These are phyloP conservation scores for Turritopsis rubra DNA, from an alignment of 30 jellyfish, hydroid and myxozoan genomes.

Conservation along the genomic window DNA sequence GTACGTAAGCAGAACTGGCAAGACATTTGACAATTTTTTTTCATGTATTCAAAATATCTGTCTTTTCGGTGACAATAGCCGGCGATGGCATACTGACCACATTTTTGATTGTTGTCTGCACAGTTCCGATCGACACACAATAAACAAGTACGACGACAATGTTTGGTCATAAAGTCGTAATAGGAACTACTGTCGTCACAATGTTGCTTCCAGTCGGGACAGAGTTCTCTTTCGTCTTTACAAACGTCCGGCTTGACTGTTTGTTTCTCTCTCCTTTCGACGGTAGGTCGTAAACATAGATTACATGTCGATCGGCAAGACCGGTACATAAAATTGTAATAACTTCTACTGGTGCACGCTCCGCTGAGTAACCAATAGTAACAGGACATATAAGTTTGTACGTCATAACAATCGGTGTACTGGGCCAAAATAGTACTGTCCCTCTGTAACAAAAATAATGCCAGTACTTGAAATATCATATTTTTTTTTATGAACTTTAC, in stretches of 20 bases:
- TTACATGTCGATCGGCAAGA: slow-evolving; percentile 45
- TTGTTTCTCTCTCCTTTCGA: not conserved
- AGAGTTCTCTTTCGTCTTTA: slow-evolving; percentile 33
- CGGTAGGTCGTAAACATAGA: slow-evolving; percentile 31
- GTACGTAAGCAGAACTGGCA: not conserved
- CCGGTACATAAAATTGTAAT: slow-evolving; percentile 26
- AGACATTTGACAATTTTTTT: slow-evolving; percentile 5
- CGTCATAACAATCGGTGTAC: not conserved
- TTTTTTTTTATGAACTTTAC: not conserved
- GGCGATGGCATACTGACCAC: not conserved
- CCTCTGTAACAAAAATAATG: not conserved
- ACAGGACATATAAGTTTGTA: slow-evolving; percentile 30
- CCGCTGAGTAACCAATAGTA: slow-evolving; percentile 42
- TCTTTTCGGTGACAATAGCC: slow-evolving; percentile 23
- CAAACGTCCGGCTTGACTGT: slow-evolving; percentile 1
- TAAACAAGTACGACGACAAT: slow-evolving; percentile 53
- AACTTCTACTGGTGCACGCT: slow-evolving; percentile 35
- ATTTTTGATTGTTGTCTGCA: not conserved
- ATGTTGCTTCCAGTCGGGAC: slow-evolving; percentile 48
- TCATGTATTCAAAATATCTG: slow-evolving; percentile 13
- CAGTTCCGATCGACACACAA: slow-evolving; percentile 44
- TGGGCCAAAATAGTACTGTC: not conserved
- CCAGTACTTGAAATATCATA: not conserved
- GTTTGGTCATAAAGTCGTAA: slow-evolving; percentile 51
- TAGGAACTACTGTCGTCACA: slow-evolving; percentile 43